phyloP scores from a whole-genome alignment of 1,140 invertebrate genomes.

The Ooceraea biroi region DNA sequence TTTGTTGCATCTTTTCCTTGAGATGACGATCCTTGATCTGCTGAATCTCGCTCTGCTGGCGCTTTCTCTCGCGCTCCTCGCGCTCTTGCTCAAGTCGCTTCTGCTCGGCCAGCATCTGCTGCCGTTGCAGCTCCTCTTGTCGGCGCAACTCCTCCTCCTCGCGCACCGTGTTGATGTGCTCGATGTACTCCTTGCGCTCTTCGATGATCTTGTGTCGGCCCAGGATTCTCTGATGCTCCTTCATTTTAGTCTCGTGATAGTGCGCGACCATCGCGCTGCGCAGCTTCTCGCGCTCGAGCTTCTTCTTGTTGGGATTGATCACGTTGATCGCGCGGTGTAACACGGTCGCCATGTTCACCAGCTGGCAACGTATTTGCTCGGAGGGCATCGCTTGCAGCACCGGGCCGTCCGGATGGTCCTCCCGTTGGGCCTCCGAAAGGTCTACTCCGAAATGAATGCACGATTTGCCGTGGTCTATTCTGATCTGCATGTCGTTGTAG shows the following conservation, averaged over 20 bases:
- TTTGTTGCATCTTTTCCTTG: constrained; percentile 95
- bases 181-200: constrained; percentile 97
- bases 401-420: constrained; percentile 97
- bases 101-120: constrained; percentile 94
- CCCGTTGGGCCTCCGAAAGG: constrained; percentile 95
- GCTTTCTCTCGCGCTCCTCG: constrained; percentile 92
- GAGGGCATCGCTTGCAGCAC: constrained; percentile 97
- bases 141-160: constrained; percentile 95
- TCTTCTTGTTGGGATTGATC: constrained; percentile 93
- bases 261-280: constrained; percentile 92
- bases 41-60: constrained; percentile 93
- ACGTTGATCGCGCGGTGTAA: constrained; percentile 92
- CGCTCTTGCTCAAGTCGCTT: constrained; percentile 95
- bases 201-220: constrained; percentile 98
- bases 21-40: constrained; percentile 94
- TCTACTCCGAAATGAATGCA: constrained; percentile 98
- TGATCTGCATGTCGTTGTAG: constrained; percentile 98
- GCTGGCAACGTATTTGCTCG: constrained; percentile 97
- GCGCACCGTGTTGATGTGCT: constrained; percentile 94
- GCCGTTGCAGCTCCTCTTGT: constrained; percentile 93
- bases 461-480: constrained; percentile 93
- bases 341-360: constrained; percentile 95
- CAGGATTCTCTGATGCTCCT: constrained; percentile 95
- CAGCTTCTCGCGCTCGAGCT: constrained; percentile 92
- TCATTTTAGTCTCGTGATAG: constrained; percentile 94